Percentiles rank a stretch among this genome's conserved stretches.
Evolutionary conservation across 2,113 vertebrate species (phyloP).

Genomic region (Canis aureus): DNA sequence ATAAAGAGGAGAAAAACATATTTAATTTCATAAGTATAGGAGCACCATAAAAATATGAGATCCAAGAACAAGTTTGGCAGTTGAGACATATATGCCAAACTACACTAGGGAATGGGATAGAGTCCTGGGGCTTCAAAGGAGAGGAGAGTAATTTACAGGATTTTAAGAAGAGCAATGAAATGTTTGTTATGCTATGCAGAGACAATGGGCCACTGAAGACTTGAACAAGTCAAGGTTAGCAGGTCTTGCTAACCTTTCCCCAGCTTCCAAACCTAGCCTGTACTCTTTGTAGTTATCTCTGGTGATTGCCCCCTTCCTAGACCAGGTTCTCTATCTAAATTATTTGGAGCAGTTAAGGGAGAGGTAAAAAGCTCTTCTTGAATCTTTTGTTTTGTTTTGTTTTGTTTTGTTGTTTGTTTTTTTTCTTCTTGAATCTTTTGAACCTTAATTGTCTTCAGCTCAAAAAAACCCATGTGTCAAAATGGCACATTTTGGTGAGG

Average conservation of each 20-base stretch:
- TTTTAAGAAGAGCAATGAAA: neutral
- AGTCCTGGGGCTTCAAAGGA: neutral
- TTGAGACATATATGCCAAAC: neutral
- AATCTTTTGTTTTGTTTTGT: neutral
- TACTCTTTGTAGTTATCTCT: neutral
- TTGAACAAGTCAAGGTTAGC: neutral
- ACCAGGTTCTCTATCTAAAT: neutral
- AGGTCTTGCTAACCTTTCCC: neutral
- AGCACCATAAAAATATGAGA: neutral
- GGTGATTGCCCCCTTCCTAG: neutral
- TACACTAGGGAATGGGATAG: neutral
- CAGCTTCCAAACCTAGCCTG: neutral
- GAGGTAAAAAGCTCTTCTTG: neutral
- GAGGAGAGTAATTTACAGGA: neutral
- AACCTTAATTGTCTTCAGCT: neutral
- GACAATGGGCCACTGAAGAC: neutral
- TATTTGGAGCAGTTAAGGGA: neutral
- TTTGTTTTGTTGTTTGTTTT: no score
- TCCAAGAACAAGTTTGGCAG: neutral
- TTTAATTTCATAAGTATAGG: neutral
- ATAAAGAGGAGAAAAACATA: neutral
- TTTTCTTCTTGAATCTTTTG: neutral
- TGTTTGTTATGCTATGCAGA: neutral
- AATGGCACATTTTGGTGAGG: neutral
- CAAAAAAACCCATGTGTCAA: neutral